Evolutionary conservation across 2,113 vertebrate species (phyloP), one percentile per base, ranked within the genome.

Genomic region (Engraulis encrasicolus): DNA sequence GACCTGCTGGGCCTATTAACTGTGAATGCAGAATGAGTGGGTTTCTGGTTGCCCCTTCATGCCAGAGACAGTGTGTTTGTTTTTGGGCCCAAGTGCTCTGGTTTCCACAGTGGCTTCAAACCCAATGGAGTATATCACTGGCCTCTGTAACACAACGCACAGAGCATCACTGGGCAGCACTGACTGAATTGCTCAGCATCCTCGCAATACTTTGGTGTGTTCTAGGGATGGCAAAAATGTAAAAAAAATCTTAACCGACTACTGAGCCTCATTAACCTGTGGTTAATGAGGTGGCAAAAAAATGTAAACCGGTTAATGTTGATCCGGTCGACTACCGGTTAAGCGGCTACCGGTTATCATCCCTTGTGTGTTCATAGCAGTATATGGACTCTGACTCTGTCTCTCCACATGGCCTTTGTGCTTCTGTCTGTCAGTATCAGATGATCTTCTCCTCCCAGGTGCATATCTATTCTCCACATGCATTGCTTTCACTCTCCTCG

Each of bases 121-220:
- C 66, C 66, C 66, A 74, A 74, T 74, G 66, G 66, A 74, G 66
- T 74, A 34, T 34, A 74, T 34, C 66, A n/a, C n/a, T n/a, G n/a
- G n/a, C n/a, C n/a, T n/a, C n/a, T n/a, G n/a, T n/a, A n/a, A n/a
- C n/a, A n/a, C 27, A 74, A 15, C 31, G 17, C 66, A 27, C 66
- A 15, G 66, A 74, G 31, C 66, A 34, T 74, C 66, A 74, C 12
- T 34, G 14, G 14, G n/a, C 6, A 27, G 23, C n/a, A 27, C 23
- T 66, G 7, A 27, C n/a, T 7, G n/a, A 23, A 66, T 1, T 11
- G 27, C n/a, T 12, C 58, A 27, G 9, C 23, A 1, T 71, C 12
- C 31, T 34, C 66, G 5, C 11, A 23, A 34, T 27, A 4, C 12
- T 74, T n/a, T n/a, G n/a, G n/a, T n/a, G n/a, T n/a, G n/a, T n/a